phyloP scores from a whole-genome alignment of 2,797 vertebrate species.

The Artibeus jamaicensis region DNA sequence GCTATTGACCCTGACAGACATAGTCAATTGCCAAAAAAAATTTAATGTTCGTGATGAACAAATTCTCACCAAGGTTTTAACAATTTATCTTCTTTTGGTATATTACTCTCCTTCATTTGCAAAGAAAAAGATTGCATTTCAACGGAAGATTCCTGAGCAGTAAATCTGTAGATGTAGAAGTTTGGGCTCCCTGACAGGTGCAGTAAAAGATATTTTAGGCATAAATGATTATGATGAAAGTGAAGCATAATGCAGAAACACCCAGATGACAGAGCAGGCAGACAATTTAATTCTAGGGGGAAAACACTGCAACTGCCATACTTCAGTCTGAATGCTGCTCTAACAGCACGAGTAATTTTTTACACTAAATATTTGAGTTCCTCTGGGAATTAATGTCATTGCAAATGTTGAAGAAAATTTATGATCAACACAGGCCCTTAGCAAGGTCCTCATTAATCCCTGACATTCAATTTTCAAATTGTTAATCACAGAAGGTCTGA shows the following conservation, averaged over 20 bases:
- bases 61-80: conserved; percentile 36
- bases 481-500: not conserved
- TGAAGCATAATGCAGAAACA: not conserved
- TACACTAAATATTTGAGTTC: conserved; percentile 62
- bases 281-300: conserved; percentile 54
- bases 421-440: not conserved
- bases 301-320: conserved; percentile 19
- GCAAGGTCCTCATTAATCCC: conserved; percentile 43
- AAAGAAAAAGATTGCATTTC: conserved; percentile 3
- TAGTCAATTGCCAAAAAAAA: not conserved
- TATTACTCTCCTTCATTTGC: not conserved
- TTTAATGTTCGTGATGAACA: conserved; percentile 17
- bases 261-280: conserved; percentile 15
- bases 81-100: conserved; percentile 11
- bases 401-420: conserved; percentile 55
- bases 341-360: conserved; percentile 38
- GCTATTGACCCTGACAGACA: not conserved
- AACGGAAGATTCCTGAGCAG: conserved; percentile 6
- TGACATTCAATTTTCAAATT: conserved; percentile 52
- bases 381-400: conserved; percentile 57
- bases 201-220: conserved; percentile 52
- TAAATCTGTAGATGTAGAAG: conserved; percentile 48
- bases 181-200: conserved; percentile 37
- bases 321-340: conserved; percentile 39
- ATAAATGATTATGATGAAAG: conserved; percentile 55